Base-by-base conservation (phyloP, 1,140 invertebrate species). In the Lysiphlebus fabarum region DNA sequence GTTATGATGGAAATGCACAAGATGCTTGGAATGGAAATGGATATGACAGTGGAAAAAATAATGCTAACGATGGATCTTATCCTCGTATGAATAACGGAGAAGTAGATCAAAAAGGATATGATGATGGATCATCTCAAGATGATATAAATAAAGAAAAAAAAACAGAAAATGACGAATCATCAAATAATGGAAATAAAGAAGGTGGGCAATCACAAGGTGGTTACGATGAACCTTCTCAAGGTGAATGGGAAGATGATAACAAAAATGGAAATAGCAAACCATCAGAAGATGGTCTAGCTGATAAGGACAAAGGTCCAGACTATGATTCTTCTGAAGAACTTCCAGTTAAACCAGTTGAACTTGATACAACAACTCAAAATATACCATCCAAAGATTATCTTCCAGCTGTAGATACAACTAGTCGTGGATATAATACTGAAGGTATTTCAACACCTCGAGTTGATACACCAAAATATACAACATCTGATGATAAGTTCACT, bases 61-160 rank as follows among this genome's bases (percentile, higher is more conserved):
- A 26, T 26, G 6, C 1, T 9, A n/a, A 9, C 4, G 17, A 49
- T 10, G 47, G 26, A 49, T 17, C 8, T 7, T 26, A 6, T 49
- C 26, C 47, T 26, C 1, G 1, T 17, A 3, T 17, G 17, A 17
- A 17, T 17, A 17, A 17, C 17, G 17, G 17, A 17, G 17, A 17
- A 17, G 17, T 17, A 17, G 17, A 17, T 17, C 50, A 36, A 14
- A 14, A 11, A 7, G 50, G 50, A 33, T 34, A 47, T 33, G 45
- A 40, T 40, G 7, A 40, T 40, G 38, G 41, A 45, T 14, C 5
- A 47, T 5, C 38, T 45, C 9, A 42, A 34, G 11, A 11, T 45
- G 12, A 9, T 37, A 55, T 49, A 54, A 61, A 12, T 43, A 6
- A n/a, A 7, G 41, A 54, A 12, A 43, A 78, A 79, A 37, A 36